Percentiles rank a stretch among this genome's conserved stretches.
These are phyloP conservation scores for Loris lydekkerianus DNA, from an alignment of 2,797 vertebrate genomes.

Conservation along the genomic window DNA sequence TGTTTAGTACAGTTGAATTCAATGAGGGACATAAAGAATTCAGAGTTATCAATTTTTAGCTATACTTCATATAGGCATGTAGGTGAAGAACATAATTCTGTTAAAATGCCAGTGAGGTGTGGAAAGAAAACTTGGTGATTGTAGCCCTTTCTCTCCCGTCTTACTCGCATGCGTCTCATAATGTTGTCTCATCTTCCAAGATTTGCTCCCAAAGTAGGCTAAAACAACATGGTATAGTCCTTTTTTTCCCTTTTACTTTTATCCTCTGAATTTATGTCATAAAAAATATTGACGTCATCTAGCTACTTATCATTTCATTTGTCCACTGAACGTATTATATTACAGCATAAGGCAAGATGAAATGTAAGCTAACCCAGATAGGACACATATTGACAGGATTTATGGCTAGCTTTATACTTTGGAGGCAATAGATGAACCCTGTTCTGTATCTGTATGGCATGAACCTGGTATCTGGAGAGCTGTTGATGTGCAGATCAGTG, in stretches of 20 bases:
- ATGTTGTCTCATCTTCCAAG: background rate
- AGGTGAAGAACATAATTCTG: background rate
- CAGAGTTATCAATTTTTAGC: background rate
- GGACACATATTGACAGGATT: background rate
- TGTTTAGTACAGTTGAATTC: background rate
- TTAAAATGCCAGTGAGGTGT: background rate
- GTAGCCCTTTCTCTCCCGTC: background rate
- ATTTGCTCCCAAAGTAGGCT: background rate
- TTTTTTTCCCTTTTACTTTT: background rate
- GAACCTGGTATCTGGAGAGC: background rate
- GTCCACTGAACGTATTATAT: background rate
- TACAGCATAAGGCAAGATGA: background rate
- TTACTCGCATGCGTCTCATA: background rate
- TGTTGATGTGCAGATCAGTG: background rate
- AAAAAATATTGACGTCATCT: background rate
- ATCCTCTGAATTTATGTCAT: background rate
- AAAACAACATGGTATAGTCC: background rate
- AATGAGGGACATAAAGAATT: background rate
- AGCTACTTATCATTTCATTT: background rate
- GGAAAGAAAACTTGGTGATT: background rate
- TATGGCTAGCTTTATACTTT: background rate
- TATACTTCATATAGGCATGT: background rate
- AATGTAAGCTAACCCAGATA: background rate
- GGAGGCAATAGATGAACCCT: background rate
- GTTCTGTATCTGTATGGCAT: too few species aligned